phyloP scores from a whole-genome alignment of 2,113 vertebrate species.

The Zapus hudsonius region DNA sequence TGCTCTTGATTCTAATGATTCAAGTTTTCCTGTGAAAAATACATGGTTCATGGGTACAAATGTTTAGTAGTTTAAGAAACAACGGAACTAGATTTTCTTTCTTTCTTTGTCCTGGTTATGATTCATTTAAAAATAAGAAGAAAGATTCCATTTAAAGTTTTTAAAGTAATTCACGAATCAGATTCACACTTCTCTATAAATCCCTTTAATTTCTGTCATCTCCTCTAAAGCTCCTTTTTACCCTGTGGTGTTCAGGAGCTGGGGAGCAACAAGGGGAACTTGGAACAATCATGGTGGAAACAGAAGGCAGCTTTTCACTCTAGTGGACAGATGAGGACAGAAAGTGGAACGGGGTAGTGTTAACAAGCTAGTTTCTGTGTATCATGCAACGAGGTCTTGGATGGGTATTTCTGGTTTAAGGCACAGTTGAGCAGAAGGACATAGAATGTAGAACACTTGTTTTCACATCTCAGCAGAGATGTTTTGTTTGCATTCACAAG shows the following conservation, averaged over 20 bases:
- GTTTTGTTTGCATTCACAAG: not conserved
- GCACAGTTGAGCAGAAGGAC: not conserved
- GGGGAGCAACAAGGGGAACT: not conserved
- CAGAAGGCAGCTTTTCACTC: fast-evolving
- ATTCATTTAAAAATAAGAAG: not conserved
- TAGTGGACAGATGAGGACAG: not conserved
- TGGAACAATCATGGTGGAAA: fast-evolving
- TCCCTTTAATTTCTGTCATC: not conserved
- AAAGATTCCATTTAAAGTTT: not conserved
- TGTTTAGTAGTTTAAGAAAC: not conserved
- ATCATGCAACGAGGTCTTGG: not conserved
- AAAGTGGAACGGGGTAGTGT: not conserved
- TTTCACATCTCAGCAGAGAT: not conserved
- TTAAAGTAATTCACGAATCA: not conserved
- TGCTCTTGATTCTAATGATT: no score
- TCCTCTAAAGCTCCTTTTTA: not conserved
- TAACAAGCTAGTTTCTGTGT: not conserved
- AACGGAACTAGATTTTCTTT: not conserved
- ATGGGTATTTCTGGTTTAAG: not conserved
- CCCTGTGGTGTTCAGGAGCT: not conserved
- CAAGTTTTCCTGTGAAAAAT: not conserved
- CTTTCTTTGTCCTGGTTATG: not conserved
- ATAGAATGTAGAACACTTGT: not conserved
- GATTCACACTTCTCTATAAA: not conserved
- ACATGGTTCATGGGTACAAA: not conserved